phyloP scores from a whole-genome alignment of 2,113 vertebrate genomes.

The Antechinus flavipes region DNA sequence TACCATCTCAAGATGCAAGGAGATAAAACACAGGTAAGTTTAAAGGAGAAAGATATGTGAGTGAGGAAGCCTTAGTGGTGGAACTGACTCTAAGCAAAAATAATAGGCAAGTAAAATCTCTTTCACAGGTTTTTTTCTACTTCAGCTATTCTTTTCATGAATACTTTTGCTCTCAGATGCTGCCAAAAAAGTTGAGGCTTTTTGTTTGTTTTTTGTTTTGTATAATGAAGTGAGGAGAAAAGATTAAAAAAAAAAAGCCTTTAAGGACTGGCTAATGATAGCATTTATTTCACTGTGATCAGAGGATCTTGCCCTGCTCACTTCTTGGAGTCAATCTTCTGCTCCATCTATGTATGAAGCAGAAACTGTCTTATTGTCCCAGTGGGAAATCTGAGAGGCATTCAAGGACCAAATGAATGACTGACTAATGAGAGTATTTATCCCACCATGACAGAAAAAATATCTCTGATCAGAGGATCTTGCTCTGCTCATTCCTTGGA shows the following conservation, averaged over 20 bases:
- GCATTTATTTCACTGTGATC: background rate
- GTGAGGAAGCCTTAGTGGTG: background rate
- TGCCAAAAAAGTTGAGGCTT: background rate
- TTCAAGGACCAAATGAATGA: background rate
- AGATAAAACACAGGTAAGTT: background rate
- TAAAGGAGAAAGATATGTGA: background rate
- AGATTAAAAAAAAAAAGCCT: background rate
- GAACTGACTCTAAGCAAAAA: background rate
- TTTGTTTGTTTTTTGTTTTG: background rate
- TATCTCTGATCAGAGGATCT: background rate
- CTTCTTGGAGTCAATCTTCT: background rate
- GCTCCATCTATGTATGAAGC: background rate
- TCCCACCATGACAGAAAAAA: background rate
- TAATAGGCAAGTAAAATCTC: background rate
- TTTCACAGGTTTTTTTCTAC: background rate
- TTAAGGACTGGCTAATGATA: background rate
- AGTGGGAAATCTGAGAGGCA: background rate
- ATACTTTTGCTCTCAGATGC: background rate
- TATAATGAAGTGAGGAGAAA: background rate
- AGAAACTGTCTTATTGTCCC: background rate
- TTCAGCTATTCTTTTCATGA: background rate
- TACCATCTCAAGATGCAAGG: background rate
- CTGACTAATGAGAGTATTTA: background rate
- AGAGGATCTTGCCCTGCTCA: background rate
- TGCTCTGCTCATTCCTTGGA: background rate